Conservation (phyloP, 2,888 invertebrate species). For the Parnassius glacialis region DNA sequence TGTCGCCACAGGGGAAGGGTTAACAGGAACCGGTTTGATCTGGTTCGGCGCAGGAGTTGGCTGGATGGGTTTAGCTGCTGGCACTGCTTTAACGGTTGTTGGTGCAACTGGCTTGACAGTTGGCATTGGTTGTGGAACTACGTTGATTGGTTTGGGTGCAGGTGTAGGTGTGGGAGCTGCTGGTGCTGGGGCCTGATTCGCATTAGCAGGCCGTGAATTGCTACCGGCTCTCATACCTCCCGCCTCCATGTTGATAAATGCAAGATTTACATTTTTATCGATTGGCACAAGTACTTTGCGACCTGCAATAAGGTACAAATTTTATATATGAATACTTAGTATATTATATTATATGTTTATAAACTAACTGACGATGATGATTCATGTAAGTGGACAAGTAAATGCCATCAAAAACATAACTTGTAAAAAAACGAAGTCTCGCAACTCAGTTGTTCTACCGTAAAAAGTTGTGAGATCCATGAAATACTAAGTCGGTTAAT, state of each 20-base stretch:
- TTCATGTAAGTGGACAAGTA: too few species aligned
- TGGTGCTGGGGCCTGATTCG: constrained; percentile 26
- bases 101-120: constrained; percentile 29
- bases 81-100: constrained; percentile 31
- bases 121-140: constrained; percentile 33
- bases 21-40: constrained; percentile 56
- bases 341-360: not conserved
- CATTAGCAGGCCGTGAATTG: constrained; percentile 29
- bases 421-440: too few species aligned
- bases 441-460: too few species aligned
- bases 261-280: constrained; percentile 69
- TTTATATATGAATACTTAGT: not conserved
- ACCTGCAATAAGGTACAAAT: constrained; percentile 40
- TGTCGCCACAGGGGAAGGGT: constrained; percentile 47
- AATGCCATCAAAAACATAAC: too few species aligned
- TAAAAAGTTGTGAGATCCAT: too few species aligned
- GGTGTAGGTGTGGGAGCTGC: constrained; percentile 28
- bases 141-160: constrained; percentile 33
- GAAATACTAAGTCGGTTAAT: too few species aligned
- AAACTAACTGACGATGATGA: too few species aligned
- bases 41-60: constrained; percentile 39
- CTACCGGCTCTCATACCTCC: constrained; percentile 43
- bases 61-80: constrained; percentile 31
- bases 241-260: constrained; percentile 71
- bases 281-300: constrained; percentile 54